phyloP scores from a whole-genome alignment of 2,797 vertebrate species.

The Tolypeutes matacus region DNA sequence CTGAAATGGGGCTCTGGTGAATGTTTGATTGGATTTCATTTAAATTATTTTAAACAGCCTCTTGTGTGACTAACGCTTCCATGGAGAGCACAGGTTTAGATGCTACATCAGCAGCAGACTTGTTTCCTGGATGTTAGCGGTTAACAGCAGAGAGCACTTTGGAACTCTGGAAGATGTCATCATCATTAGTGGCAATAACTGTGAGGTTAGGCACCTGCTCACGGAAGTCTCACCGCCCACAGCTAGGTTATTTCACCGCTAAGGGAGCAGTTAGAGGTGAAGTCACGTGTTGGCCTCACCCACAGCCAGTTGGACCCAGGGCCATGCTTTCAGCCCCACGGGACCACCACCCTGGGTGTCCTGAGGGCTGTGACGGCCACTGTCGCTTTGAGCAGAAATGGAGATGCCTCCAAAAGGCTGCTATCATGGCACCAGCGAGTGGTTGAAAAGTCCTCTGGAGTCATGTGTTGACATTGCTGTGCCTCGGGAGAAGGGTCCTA shows the following conservation, averaged over 20 bases:
- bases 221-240: too few species aligned
- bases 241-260: background rate
- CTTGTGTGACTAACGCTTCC: too few species aligned
- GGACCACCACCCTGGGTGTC: background rate
- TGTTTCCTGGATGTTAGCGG: too few species aligned
- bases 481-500: background rate
- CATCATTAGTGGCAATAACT: too few species aligned
- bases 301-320: background rate
- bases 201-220: too few species aligned
- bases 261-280: background rate
- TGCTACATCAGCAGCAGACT: too few species aligned
- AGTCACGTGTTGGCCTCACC: background rate
- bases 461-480: background rate
- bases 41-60: too few species aligned
- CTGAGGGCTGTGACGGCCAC: background rate
- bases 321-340: background rate
- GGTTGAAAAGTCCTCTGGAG: background rate
- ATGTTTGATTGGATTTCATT: too few species aligned
- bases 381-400: background rate
- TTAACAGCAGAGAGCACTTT: too few species aligned
- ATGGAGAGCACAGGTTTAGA: too few species aligned
- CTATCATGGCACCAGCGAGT: background rate
- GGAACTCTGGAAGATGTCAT: too few species aligned
- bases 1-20: background rate
- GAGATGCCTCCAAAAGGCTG: background rate